phyloP scores from a whole-genome alignment of 2,888 invertebrate genomes.

The Phyllotreta striolata region DNA sequence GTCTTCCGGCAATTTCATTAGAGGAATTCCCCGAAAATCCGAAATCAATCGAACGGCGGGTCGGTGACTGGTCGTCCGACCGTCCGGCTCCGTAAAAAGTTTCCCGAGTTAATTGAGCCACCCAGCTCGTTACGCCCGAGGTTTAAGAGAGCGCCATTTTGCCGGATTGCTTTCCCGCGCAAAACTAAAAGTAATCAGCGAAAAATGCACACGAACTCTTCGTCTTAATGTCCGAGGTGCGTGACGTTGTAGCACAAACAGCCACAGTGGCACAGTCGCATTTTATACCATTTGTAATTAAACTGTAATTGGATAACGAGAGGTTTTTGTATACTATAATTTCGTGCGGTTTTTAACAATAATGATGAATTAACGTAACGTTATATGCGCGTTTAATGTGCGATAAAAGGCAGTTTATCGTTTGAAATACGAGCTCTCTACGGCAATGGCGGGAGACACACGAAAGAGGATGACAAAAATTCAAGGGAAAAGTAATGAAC shows the following conservation, averaged over 20 bases:
- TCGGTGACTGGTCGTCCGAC: not conserved
- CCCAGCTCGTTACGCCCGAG: conserved; percentile 10
- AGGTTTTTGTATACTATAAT: too few species aligned
- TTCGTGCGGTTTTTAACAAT: too few species aligned
- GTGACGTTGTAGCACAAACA: conserved; percentile 9
- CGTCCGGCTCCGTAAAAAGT: not conserved
- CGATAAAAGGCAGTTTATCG: not conserved
- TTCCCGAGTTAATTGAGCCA: conserved; percentile 6
- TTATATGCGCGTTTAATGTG: not conserved
- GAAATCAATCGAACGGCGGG: too few species aligned
- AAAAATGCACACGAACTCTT: conserved; percentile 9
- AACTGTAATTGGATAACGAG: not conserved
- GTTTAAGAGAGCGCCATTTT: conserved; percentile 7
- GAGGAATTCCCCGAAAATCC: too few species aligned
- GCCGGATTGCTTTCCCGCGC: conserved; percentile 18
- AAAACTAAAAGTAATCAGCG: conserved; percentile 17
- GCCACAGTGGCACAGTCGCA: not conserved
- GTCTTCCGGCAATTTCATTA: too few species aligned
- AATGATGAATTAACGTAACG: not conserved
- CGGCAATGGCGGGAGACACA: not conserved
- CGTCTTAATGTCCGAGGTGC: conserved; percentile 13
- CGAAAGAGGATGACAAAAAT: conserved; percentile 9
- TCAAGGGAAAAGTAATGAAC: conserved; percentile 10
- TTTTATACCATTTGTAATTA: not conserved
- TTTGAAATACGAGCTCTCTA: not conserved